Percentiles rank a stretch among this genome's conserved stretches.
These are phyloP conservation scores for Semibalanus balanoides DNA, from an alignment of 1,140 invertebrate genomes.

Conservation along the genomic window DNA sequence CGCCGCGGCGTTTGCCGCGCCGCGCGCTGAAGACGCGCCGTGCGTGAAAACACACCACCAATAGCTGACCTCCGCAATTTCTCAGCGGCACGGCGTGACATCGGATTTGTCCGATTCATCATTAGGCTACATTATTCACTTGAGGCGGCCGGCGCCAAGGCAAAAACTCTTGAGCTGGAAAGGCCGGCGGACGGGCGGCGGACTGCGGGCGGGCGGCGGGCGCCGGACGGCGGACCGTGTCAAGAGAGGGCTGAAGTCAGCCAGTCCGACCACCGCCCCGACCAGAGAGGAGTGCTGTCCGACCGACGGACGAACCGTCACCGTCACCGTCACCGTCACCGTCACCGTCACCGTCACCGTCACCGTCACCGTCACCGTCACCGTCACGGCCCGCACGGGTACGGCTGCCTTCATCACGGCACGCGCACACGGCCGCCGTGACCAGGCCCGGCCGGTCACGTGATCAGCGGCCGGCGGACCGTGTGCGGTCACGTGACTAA, in stretches of 20 bases:
- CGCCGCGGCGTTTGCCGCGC: not conserved
- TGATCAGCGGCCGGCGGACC: not conserved
- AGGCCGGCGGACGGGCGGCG: not conserved
- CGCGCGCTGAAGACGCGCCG: not conserved
- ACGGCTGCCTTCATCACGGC: too few species aligned
- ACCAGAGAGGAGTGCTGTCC: too few species aligned
- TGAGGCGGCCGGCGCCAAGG: not conserved
- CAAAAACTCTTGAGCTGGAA: not conserved
- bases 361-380: too few species aligned
- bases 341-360: too few species aligned
- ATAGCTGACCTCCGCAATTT: not conserved
- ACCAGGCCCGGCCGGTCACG: not conserved
- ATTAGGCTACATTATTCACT: conserved; percentile 1
- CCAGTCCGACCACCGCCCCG: too few species aligned
- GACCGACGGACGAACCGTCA: too few species aligned
- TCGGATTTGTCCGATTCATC: not conserved
- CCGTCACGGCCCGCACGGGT: too few species aligned
- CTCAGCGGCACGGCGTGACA: not conserved
- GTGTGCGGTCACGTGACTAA: not conserved
- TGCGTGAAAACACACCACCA: not conserved
- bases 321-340: too few species aligned
- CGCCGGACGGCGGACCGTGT: too few species aligned
- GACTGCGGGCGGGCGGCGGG: too few species aligned
- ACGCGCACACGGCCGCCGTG: too few species aligned
- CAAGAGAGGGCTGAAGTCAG: not conserved